phyloP scores from a whole-genome alignment of 2,113 vertebrate genomes.

The Microtus pennsylvanicus region DNA sequence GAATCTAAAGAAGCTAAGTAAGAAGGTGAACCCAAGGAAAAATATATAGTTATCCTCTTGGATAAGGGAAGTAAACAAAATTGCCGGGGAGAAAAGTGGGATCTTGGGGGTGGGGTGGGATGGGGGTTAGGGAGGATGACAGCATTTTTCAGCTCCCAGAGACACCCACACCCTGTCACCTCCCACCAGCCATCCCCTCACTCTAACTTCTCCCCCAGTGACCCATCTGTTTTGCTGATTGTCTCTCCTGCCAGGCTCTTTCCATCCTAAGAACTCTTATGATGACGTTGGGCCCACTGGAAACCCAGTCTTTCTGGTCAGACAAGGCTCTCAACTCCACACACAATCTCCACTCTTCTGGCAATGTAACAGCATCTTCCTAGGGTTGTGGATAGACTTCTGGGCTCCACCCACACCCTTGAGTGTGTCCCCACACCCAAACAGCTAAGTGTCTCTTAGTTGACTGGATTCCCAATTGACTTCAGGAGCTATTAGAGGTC shows the following conservation, averaged over 20 bases:
- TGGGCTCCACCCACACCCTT: no score
- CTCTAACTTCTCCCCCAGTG: not conserved
- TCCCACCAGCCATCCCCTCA: not conserved
- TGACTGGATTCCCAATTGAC: not conserved
- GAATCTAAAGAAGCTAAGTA: no score
- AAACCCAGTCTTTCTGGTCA: not conserved
- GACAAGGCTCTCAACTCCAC: not conserved
- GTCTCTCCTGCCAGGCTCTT: no score
- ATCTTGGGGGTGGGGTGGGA: no score
- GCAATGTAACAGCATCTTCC: rapidly evolving
- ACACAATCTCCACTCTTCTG: not conserved
- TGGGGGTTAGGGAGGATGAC: no score
- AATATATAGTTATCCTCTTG: no score
- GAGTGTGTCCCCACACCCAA: not conserved
- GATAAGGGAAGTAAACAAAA: no score
- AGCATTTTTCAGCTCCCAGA: not conserved
- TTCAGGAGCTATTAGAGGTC: not conserved
- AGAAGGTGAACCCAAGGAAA: no score
- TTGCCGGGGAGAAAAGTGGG: no score
- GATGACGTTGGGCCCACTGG: rapidly evolving
- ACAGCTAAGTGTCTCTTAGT: no score
- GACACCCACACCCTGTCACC: rapidly evolving
- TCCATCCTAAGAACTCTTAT: not conserved
- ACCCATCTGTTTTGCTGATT: not conserved
- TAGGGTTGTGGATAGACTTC: rapidly evolving